phyloP scores from a whole-genome alignment of 2,797 vertebrate species.

The Eospalax fontanierii region DNA sequence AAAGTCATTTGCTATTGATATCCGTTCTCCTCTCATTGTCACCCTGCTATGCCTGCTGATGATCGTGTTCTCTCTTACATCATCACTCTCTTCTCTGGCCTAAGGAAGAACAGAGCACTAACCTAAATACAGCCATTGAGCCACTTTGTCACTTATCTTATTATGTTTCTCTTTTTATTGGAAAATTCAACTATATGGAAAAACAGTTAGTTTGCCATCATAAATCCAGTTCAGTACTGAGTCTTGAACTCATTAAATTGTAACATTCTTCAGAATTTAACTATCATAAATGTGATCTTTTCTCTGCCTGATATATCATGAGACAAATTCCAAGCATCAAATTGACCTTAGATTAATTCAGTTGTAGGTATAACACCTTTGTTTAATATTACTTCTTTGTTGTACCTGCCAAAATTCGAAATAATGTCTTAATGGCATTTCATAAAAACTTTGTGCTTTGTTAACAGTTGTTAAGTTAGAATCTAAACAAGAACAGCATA shows the following conservation, averaged over 20 bases:
- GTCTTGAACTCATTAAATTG: not conserved
- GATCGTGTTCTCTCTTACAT: not conserved
- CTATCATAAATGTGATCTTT: not conserved
- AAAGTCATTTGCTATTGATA: not conserved
- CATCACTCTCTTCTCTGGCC: not conserved
- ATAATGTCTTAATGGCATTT: not conserved
- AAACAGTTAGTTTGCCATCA: not conserved
- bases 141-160: not conserved
- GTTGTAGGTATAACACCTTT: not conserved
- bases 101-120: not conserved
- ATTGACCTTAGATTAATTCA: not conserved
- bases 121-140: not conserved
- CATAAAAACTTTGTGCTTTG: not conserved
- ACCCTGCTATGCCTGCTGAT: not conserved
- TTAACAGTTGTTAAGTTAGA: not conserved
- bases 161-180: not conserved
- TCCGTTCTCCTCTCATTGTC: not conserved
- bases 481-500: not conserved
- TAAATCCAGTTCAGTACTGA: not conserved
- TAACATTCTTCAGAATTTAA: not conserved
- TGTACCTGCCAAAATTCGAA: too few species aligned
- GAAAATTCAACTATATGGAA: not conserved
- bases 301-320: not conserved
- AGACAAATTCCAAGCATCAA: not conserved
- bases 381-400: not conserved